Percentiles rank a stretch among this genome's conserved stretches.
Conservation (phyloP, 2,113 vertebrate species). For the Eudorcas thomsonii region DNA sequence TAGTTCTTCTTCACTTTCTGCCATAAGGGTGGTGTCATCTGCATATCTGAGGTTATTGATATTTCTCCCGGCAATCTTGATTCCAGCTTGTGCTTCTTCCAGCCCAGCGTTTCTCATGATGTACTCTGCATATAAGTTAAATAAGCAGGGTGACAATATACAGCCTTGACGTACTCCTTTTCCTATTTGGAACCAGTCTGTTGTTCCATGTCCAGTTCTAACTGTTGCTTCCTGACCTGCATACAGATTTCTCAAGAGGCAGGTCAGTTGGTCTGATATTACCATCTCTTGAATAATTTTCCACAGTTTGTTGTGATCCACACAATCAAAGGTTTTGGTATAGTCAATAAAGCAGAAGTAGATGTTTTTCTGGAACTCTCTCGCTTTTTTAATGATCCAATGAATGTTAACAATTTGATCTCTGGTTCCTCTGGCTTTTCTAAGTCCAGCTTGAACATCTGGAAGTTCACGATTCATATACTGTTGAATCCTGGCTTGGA, state of each 20-base stretch:
- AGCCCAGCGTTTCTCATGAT: neutral
- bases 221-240: neutral
- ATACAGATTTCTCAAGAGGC: neutral
- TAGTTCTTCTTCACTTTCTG: neutral
- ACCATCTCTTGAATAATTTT: neutral
- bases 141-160: neutral
- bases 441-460: neutral
- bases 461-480: neutral
- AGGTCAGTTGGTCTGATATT: neutral
- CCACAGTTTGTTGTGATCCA: neutral
- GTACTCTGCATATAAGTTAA: neutral
- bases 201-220: neutral
- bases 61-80: fast-evolving
- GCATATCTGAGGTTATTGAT: neutral
- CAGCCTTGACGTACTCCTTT: neutral
- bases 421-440: neutral
- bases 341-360: neutral
- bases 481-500: neutral
- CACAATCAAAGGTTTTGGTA: neutral
- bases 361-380: neutral
- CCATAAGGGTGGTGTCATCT: neutral
- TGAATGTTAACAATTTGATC: neutral
- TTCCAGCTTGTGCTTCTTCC: neutral
- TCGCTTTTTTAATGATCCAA: neutral
- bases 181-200: neutral